These are phyloP conservation scores for Leuciscus waleckii DNA, from an alignment of 2,797 vertebrate species.

Conservation along the genomic window DNA sequence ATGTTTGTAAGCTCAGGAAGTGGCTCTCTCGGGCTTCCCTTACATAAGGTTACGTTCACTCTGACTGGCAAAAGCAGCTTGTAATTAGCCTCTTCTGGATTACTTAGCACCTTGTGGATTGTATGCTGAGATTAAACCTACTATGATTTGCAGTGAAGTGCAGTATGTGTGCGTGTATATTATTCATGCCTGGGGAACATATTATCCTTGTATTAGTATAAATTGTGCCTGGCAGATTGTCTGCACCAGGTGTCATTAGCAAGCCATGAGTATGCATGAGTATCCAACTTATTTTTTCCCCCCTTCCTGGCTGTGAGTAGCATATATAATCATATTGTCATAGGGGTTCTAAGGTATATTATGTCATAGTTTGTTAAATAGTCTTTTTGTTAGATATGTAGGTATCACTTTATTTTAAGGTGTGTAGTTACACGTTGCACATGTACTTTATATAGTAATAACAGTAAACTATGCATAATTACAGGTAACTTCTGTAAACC, in stretches of 20 bases:
- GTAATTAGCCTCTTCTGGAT: slow-evolving; percentile 30
- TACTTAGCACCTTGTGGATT: not conserved
- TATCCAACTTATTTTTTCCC: not conserved
- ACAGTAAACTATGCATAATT: no score
- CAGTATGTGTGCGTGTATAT: not conserved
- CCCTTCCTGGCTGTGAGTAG: not conserved
- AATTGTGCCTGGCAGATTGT: slow-evolving; percentile 14
- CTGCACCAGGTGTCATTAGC: slow-evolving; percentile 12
- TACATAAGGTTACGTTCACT: not conserved
- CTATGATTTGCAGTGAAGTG: not conserved
- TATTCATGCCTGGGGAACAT: slow-evolving; percentile 31
- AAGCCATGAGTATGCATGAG: not conserved
- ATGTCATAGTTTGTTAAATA: not conserved
- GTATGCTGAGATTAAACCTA: not conserved
- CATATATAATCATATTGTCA: not conserved
- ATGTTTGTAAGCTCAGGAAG: not conserved
- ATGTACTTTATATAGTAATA: no score
- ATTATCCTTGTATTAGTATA: slow-evolving; percentile 20
- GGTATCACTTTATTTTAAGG: no score
- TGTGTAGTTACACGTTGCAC: no score
- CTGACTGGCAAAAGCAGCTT: not conserved
- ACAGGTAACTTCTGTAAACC: no score
- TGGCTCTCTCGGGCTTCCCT: not conserved
- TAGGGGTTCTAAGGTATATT: not conserved
- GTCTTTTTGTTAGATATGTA: not conserved